These are phyloP conservation scores for Drosophila sordidapex DNA, from an alignment of 2,888 invertebrate genomes.

Conservation along the genomic window DNA sequence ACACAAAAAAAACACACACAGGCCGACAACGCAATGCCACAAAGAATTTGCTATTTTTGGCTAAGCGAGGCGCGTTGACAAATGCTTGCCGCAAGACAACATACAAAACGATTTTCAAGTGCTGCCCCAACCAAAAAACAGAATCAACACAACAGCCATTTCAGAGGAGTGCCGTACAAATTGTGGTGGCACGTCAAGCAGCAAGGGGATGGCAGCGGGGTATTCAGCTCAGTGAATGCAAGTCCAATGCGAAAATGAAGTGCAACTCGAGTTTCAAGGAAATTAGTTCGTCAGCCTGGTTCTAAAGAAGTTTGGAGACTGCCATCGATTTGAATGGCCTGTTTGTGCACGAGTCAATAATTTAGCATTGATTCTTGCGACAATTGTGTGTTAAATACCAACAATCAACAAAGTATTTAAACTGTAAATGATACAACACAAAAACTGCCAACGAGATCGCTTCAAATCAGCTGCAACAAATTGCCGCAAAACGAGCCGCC, in stretches of 20 bases:
- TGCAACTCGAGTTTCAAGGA: constrained; percentile 13
- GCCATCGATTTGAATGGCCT: constrained; percentile 1
- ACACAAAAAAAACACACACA: background rate
- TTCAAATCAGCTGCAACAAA: constrained; percentile 46
- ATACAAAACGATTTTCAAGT: constrained; percentile 51
- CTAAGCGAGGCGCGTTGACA: constrained; percentile 55
- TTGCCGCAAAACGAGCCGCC: constrained; percentile 31
- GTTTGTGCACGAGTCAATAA: constrained; percentile 17
- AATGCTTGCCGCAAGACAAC: constrained; percentile 52
- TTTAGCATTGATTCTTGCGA: constrained; percentile 8
- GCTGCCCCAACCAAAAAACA: constrained; percentile 28
- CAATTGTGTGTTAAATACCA: constrained; percentile 6
- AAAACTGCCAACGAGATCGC: constrained; percentile 23
- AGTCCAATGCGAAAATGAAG: background rate
- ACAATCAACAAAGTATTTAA: background rate
- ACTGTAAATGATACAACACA: constrained; percentile 28
- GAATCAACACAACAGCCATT: constrained; percentile 1
- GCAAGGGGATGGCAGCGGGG: background rate
- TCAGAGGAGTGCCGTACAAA: constrained; percentile 17
- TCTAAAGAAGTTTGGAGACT: background rate
- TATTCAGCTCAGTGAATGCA: background rate
- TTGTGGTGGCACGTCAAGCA: background rate
- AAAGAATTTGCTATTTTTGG: constrained; percentile 17
- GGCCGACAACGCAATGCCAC: constrained; percentile 20
- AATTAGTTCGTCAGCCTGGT: constrained; percentile 1